Evolutionary conservation across 2,113 vertebrate genomes (phyloP), one percentile per base, ranked within the genome.

Genomic region (Hylia prasina): DNA sequence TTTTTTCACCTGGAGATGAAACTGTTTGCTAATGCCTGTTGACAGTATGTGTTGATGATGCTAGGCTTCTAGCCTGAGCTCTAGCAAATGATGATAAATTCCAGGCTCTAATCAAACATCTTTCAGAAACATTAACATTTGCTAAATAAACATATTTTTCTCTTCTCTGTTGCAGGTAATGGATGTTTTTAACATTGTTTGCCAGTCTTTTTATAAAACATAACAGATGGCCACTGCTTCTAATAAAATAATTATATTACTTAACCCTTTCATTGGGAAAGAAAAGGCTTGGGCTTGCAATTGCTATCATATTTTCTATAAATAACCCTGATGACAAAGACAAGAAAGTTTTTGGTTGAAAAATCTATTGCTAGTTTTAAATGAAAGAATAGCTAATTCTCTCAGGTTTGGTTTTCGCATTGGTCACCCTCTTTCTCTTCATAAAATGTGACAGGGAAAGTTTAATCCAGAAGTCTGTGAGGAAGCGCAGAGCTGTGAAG

Each of bases 61-160:
- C 14, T 65, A 77, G n/a, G 89, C 42, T 76, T 87, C 51, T 33
- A 82, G 57, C 24, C 48, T 91, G 69, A 78, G 45, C 69, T 68
- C 56, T 60, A 72, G 31, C 28, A 79, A 75, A 72, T 65, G 54
- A 75, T 72, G 87, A 85, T 88, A 82, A 70, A 91, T 66, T 85
- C 82, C 75, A 88, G 78, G 47, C 63, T 86, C 75, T 77, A 89
- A 96, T 89, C 37, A 91, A 85, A 76, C 25, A 48, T 80, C 58
- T 90, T 91, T 87, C 66, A 77, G 79, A 85, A 87, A 90, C 82
- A 82, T 89, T 91, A 90, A 60, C 44, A 30, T 96, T 96, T 77
- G n/a, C 47, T 91, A 91, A 93, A 80, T 51, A 93, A 93, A 79
- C 30, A 50, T 42, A 15, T 94, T 96, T 88, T 82, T 30, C 37